A percentile compares a stretch with the other conserved stretches of the same genome.
Conservation (phyloP, 2,113 vertebrate genomes). For the Zootoca vivipara region DNA sequence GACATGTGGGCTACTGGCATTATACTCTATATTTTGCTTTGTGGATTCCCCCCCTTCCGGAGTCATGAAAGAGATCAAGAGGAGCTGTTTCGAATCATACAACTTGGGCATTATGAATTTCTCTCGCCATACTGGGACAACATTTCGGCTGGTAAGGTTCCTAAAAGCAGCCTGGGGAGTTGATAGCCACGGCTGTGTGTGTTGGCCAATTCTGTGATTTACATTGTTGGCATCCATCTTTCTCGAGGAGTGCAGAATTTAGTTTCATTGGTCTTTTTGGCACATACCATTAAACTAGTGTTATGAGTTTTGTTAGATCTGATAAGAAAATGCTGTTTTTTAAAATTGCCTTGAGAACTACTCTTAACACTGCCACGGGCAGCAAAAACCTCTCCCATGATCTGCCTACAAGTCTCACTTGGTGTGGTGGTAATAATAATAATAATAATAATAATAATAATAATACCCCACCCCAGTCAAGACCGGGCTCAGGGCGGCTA, state of each 20-base stretch:
- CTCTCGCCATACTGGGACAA: constrained; percentile 93
- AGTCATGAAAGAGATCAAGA: constrained; percentile 93
- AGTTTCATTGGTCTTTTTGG: too few species aligned
- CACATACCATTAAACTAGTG: too few species aligned
- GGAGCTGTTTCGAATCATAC: constrained; percentile 92
- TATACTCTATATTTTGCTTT: constrained; percentile 93
- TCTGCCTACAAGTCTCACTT: neutral
- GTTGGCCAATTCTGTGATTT: too few species aligned
- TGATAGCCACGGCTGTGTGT: neutral
- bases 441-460: too few species aligned
- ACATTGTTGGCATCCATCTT: too few species aligned
- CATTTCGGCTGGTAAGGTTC: constrained; percentile 88
- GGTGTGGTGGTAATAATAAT: too few species aligned
- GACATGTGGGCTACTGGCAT: constrained; percentile 97
- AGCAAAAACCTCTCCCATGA: neutral
- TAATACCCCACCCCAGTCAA: too few species aligned
- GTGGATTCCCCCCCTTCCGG: constrained; percentile 95
- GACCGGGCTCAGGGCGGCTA: too few species aligned
- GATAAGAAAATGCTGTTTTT: neutral
- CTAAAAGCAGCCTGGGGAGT: neutral
- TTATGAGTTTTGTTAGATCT: neutral
- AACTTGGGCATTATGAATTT: constrained; percentile 88
- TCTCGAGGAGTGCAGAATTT: too few species aligned
- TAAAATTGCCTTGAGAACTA: neutral
- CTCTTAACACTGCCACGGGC: neutral